These are phyloP conservation scores for Myodes glareolus DNA, from an alignment of 2,113 vertebrate genomes.

Conservation along the genomic window DNA sequence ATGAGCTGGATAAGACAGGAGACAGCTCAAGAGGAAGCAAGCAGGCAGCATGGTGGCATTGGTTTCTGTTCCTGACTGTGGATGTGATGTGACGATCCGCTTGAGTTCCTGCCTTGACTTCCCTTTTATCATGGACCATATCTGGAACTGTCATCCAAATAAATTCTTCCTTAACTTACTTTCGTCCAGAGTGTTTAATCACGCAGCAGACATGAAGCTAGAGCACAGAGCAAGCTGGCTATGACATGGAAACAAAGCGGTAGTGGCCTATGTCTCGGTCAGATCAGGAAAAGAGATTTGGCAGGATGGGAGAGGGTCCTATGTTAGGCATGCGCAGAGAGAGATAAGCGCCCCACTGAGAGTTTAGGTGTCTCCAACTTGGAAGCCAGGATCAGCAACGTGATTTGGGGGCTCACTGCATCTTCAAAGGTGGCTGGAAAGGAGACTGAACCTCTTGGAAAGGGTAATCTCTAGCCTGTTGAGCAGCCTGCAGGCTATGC, in stretches of 20 bases:
- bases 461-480: background rate
- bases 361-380: background rate
- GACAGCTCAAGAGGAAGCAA: background rate
- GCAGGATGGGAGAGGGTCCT: fast-evolving
- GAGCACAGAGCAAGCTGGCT: background rate
- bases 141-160: background rate
- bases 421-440: background rate
- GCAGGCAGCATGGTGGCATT: background rate
- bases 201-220: background rate
- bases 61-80: background rate
- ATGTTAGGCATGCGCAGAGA: background rate
- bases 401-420: background rate
- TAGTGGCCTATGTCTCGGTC: background rate
- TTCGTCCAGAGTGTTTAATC: background rate
- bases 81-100: background rate
- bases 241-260: background rate
- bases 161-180: background rate
- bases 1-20: background rate
- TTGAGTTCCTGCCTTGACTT: background rate
- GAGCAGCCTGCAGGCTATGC: background rate
- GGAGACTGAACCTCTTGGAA: background rate
- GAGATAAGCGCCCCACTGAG: background rate
- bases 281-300: background rate
- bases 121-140: background rate
- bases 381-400: background rate